Percentiles rank a stretch among this genome's conserved stretches.
Evolutionary conservation across 2,797 vertebrate genomes (phyloP).

Genomic region (Ctenopoma kingsleyae): DNA sequence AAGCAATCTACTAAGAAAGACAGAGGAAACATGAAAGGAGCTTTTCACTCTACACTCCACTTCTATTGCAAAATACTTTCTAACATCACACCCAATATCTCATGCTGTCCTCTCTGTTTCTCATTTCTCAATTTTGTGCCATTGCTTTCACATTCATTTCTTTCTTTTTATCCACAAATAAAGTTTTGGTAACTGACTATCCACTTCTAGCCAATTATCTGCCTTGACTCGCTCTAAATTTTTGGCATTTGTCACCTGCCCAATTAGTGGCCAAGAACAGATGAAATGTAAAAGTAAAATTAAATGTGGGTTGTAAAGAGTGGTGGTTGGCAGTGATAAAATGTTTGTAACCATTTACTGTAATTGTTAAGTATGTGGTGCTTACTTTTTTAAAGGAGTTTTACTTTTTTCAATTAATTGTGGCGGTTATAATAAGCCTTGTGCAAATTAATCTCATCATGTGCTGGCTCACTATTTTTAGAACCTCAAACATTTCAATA

Average conservation of each 20-base stretch:
- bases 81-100: conserved; percentile 13
- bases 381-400: conserved; percentile 1
- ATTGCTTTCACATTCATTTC: conserved; percentile 37
- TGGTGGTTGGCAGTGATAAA: conserved; percentile 12
- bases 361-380: conserved; percentile 13
- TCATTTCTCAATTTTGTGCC: conserved; percentile 38
- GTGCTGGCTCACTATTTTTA: not conserved
- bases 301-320: conserved; percentile 37
- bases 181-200: conserved; percentile 30
- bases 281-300: conserved; percentile 22
- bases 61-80: conserved; percentile 42
- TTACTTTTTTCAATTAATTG: conserved; percentile 3
- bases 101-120: conserved; percentile 36
- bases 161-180: conserved; percentile 41
- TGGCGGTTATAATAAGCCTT: not conserved
- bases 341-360: not conserved
- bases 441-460: not conserved
- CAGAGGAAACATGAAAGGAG: conserved; percentile 27
- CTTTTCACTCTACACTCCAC: conserved; percentile 32
- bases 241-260: conserved; percentile 36
- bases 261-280: conserved; percentile 56
- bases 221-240: conserved; percentile 26
- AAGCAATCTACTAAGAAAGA: conserved; percentile 47
- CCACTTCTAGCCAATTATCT: conserved; percentile 60
- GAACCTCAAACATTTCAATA: not conserved